These are phyloP conservation scores for Nicator chloris DNA, from an alignment of 2,113 vertebrate species.

Conservation along the genomic window DNA sequence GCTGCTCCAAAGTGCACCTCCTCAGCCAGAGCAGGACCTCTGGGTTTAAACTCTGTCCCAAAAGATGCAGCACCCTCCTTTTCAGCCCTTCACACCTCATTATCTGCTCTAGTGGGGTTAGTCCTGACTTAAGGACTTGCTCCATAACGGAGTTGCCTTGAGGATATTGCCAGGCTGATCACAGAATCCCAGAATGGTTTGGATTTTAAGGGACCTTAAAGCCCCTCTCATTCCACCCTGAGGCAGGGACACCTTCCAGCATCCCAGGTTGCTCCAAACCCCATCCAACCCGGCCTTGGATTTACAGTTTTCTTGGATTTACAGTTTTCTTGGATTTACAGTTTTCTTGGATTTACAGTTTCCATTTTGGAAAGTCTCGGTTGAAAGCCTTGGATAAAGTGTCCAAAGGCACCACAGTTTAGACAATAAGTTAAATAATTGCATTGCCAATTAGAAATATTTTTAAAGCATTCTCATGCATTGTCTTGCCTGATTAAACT, in stretches of 20 bases:
- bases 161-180: not conserved
- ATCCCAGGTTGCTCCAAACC: not conserved
- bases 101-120: not conserved
- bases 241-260: not conserved
- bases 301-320: not conserved
- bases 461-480: not conserved
- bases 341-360: not conserved
- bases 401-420: not conserved
- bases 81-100: not conserved
- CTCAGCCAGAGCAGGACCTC: no score
- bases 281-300: not conserved
- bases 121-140: not conserved
- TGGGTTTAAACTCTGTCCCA: accelerated
- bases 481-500: not conserved
- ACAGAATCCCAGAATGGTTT: not conserved
- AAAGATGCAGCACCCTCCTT: accelerated
- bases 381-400: not conserved
- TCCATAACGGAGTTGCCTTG: not conserved
- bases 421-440: not conserved
- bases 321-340: not conserved
- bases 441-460: not conserved
- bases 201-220: not conserved
- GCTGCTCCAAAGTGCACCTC: accelerated
- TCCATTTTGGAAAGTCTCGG: not conserved
- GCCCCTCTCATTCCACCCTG: not conserved